Evolutionary conservation across 2,113 vertebrate species (phyloP), one percentile per base, ranked within the genome.

Genomic region (Crypturellus undulatus): DNA sequence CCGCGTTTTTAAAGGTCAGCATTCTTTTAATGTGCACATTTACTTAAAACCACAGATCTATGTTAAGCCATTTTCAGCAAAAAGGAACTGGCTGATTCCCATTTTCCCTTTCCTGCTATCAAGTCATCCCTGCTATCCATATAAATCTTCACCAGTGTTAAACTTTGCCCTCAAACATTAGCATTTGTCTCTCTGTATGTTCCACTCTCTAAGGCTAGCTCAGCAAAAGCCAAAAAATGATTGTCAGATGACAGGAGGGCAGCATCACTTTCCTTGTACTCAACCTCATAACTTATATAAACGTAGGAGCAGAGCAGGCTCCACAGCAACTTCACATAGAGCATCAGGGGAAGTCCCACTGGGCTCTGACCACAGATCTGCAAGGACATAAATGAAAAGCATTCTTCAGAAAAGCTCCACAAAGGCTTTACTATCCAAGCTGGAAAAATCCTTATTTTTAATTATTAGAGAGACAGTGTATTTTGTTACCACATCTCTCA

Each of bases 1-100:
- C n/a, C 72, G 32, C 43, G 25, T 65, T 96, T 87, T 91, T 92
- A 93, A 94, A 96, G 83, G 80, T 95, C 95, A 96, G 82, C 85
- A 59, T 87, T 93, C 83, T 94, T 91, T 70, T 76, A 94, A 91
- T 80, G 36, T 38, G 77, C 79, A 81, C 17, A 0, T 96, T 91
- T 71, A 91, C 59, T 47, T 85, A 93, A 96, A 96, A 62, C 87
- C 96, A 91, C 92, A 95, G 59, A 90, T 89, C 42, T 90, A 59
- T 58, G 38, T 95, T 92, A 95, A 80, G 89, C 72, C 90, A 86
- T 88, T 83, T 93, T 90, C 92, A 88, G 54, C 62, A 90, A 5
- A 88, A 88, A 91, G 88, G 24, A 89, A 91, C 79, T 71, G 58
- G 13, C 75, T 95, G 59, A 30, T 82, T 96, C 71, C 40, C 76